These are phyloP conservation scores for Heteropelma amictum DNA, from an alignment of 2,888 invertebrate genomes.

Conservation along the genomic window DNA sequence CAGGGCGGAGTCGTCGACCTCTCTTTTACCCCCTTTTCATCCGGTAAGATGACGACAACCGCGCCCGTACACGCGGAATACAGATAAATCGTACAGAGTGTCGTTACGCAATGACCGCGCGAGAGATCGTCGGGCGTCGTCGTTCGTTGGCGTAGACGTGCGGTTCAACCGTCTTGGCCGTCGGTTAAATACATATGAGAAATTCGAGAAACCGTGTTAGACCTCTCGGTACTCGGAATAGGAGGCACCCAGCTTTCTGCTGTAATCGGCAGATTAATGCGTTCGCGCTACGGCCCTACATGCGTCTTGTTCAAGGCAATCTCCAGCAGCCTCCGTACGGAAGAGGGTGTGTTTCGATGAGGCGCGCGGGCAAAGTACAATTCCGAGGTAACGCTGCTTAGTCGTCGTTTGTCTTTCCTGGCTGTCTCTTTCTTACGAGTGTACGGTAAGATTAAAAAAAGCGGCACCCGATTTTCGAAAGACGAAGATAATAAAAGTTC, in stretches of 20 bases:
- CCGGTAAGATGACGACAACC: constrained; percentile 19
- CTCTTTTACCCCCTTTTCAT: constrained; percentile 50
- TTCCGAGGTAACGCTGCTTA: neutral
- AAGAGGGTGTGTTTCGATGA: constrained; percentile 11
- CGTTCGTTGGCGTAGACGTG: neutral
- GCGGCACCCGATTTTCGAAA: too few relatives aligned
- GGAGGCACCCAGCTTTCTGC: constrained; percentile 74
- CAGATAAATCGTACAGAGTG: too few relatives aligned
- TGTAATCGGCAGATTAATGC: constrained; percentile 77
- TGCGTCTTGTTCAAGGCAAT: constrained; percentile 25
- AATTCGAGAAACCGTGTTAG: constrained; percentile 66
- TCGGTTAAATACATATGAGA: constrained; percentile 19
- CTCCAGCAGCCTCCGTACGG: constrained; percentile 5
- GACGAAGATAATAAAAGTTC: too few relatives aligned
- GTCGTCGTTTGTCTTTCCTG: neutral
- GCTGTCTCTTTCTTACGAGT: constrained; percentile 16
- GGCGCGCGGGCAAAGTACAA: constrained; percentile 2
- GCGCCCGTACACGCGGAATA: neutral
- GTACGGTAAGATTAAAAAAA: constrained; percentile 14
- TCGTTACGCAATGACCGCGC: constrained; percentile 73
- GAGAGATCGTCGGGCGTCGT: constrained; percentile 52
- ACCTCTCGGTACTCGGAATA: constrained; percentile 71
- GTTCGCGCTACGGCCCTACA: constrained; percentile 57
- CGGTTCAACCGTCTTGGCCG: too few relatives aligned
- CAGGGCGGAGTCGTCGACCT: constrained; percentile 44